A percentile compares a stretch with the other conserved stretches of the same genome.
phyloP scores from a whole-genome alignment of 2,888 invertebrate genomes.

The Iphiclides podalirius region DNA sequence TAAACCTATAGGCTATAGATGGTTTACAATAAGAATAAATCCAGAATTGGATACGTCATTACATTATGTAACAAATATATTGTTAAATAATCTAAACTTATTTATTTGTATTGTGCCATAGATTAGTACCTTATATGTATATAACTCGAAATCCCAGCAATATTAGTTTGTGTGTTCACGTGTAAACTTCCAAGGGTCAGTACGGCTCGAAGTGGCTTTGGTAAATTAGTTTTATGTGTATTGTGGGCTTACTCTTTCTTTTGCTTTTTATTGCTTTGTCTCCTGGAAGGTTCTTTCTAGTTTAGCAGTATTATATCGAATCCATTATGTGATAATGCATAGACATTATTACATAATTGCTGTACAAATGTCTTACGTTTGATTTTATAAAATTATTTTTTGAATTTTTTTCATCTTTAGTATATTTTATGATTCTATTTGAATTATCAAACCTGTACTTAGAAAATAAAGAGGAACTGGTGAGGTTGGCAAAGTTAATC shows the following conservation, averaged over 20 bases:
- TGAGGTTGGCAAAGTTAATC: slow-evolving; percentile 58
- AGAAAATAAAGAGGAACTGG: slow-evolving; percentile 44
- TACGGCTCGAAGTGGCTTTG: slow-evolving; percentile 68
- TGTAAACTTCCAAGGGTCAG: slow-evolving; percentile 59
- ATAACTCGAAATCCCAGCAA: slow-evolving; percentile 16
- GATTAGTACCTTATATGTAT: slow-evolving; percentile 2
- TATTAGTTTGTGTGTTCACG: slow-evolving; percentile 43
- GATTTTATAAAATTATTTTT: too few species aligned
- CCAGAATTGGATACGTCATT: too few species aligned
- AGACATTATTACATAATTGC: too few species aligned
- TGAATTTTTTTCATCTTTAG: too few species aligned
- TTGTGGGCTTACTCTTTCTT: slow-evolving; percentile 55
- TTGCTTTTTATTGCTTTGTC: slow-evolving; percentile 44
- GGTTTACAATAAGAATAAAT: too few species aligned
- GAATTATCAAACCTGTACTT: too few species aligned
- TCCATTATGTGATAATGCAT: too few species aligned
- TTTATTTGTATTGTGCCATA: not conserved
- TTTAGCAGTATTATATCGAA: slow-evolving; percentile 36
- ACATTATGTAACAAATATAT: too few species aligned
- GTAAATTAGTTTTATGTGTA: slow-evolving; percentile 79
- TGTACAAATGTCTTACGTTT: too few species aligned
- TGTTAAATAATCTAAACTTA: too few species aligned
- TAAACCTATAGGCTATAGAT: too few species aligned
- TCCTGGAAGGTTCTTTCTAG: slow-evolving; percentile 47
- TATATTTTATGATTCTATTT: too few species aligned